Evolutionary conservation across 2,888 invertebrate species (phyloP), one percentile per base, ranked within the genome.

Genomic region (Phasia obesa): DNA sequence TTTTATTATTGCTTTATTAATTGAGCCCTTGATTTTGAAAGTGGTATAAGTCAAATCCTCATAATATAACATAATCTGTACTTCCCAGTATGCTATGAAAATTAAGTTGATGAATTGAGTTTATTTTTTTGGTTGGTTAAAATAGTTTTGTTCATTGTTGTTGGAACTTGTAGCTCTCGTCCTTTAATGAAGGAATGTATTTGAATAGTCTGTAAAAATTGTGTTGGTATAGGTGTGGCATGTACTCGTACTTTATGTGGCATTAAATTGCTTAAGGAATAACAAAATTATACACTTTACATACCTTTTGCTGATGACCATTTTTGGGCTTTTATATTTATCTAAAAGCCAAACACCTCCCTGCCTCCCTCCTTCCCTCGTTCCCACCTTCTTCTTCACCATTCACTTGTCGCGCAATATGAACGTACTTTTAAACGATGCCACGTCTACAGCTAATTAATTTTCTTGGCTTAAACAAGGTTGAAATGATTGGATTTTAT

Each of bases 381-480:
- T 31, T 4, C 31, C n/a, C n/a, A n/a, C n/a, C n/a, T n/a, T n/a
- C n/a, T n/a, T n/a, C n/a, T n/a, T n/a, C n/a, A n/a, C n/a, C n/a
- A n/a, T n/a, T n/a, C n/a, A n/a, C n/a, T n/a, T n/a, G n/a, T n/a
- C n/a, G n/a, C n/a, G n/a, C n/a, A n/a, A 27, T 27, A 27, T 27
- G 27, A 38, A 15, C n/a, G 25, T 23, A 25, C 13, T 25, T 64
- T n/a, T 31, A 35, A 42, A 35, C n/a, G 21, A 5, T 62, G 49
- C 17, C 21, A 44, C 17, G 55, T 57, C 57, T 51, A 11, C 51
- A 67, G 44, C 31, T 83, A 83, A 83, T 83, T 83, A 83, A 71
- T 83, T 83, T 79, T 75, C 70, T 60, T 65, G 59, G 47, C 70
- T 65, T 79, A n/a, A 53, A 38, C 59, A 70, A 53, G 65, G 62